These are phyloP conservation scores for Bilobella aurantiaca DNA, from an alignment of 1,140 invertebrate species.

Conservation along the genomic window DNA sequence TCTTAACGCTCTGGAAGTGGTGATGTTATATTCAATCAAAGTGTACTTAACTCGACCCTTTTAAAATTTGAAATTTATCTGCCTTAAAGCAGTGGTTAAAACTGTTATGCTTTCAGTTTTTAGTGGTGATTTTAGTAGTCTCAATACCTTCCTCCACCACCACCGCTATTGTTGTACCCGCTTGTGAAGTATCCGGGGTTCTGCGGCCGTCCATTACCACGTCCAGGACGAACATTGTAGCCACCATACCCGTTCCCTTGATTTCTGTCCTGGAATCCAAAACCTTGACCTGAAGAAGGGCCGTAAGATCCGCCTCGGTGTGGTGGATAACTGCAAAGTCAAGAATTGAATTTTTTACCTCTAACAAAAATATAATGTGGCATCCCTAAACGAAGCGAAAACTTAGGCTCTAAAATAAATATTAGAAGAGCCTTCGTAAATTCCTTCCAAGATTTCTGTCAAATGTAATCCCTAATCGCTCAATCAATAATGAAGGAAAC, in stretches of 20 bases:
- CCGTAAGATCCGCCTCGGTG: constrained; percentile 11
- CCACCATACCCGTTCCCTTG: constrained; percentile 12
- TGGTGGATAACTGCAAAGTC: background rate
- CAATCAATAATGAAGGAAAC: background rate
- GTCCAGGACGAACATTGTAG: constrained; percentile 2
- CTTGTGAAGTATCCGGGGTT: constrained; percentile 18
- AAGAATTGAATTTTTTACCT: too few relatives aligned
- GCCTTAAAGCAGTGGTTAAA: too few relatives aligned
- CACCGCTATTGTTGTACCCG: background rate
- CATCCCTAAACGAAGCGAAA: too few relatives aligned
- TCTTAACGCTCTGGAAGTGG: too few relatives aligned
- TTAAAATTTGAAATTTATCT: too few relatives aligned
- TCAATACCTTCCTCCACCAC: background rate
- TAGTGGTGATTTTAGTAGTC: background rate
- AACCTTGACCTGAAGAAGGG: constrained; percentile 18
- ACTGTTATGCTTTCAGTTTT: too few relatives aligned
- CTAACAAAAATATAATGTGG: too few relatives aligned
- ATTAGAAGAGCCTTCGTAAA: too few relatives aligned
- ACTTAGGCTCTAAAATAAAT: too few relatives aligned
- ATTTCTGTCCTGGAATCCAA: constrained; percentile 12
- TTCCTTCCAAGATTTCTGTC: constrained; percentile 13
- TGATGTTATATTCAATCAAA: too few relatives aligned
- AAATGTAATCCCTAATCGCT: constrained; percentile 5
- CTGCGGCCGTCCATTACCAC: constrained; percentile 22
- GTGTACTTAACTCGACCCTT: too few relatives aligned